These are phyloP conservation scores for Pyrrhosoma nymphula DNA, from an alignment of 2,888 invertebrate species.

Conservation along the genomic window DNA sequence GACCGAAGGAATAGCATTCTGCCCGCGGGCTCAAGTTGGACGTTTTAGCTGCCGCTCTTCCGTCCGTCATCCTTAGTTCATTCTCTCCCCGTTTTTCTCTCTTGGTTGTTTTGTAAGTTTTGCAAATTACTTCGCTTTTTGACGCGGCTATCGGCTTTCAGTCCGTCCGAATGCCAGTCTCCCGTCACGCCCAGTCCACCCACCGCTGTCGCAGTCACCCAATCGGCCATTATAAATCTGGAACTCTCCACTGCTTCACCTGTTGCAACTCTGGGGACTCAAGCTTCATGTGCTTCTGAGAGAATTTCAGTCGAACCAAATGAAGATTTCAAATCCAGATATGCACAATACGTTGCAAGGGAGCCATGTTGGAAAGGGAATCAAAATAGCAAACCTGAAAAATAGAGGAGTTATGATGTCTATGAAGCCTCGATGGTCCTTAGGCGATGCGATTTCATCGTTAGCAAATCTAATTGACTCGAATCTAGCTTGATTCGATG, in stretches of 20 bases:
- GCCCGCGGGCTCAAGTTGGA: background rate
- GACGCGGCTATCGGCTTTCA: constrained; percentile 24
- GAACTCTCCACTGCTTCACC: no score
- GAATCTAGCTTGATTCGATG: no score
- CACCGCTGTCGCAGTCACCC: background rate
- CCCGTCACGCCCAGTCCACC: background rate
- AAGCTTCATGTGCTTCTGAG: background rate
- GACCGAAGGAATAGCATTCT: background rate
- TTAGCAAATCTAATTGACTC: no score
- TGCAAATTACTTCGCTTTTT: constrained; percentile 62
- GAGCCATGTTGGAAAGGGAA: no score
- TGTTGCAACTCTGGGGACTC: background rate
- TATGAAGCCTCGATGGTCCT: no score
- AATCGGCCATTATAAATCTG: no score
- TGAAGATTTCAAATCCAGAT: no score
- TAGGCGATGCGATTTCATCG: no score
- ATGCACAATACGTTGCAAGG: no score
- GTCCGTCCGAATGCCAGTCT: constrained; percentile 1
- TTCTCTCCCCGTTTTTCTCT: background rate
- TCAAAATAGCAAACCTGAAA: no score
- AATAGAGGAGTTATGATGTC: no score
- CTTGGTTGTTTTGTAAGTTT: background rate
- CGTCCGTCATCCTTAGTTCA: constrained; percentile 16
- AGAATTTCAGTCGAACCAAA: no score
- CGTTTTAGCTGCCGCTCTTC: background rate